Conservation (phyloP, 2,888 invertebrate species). For the Boloria euphrosyne region DNA sequence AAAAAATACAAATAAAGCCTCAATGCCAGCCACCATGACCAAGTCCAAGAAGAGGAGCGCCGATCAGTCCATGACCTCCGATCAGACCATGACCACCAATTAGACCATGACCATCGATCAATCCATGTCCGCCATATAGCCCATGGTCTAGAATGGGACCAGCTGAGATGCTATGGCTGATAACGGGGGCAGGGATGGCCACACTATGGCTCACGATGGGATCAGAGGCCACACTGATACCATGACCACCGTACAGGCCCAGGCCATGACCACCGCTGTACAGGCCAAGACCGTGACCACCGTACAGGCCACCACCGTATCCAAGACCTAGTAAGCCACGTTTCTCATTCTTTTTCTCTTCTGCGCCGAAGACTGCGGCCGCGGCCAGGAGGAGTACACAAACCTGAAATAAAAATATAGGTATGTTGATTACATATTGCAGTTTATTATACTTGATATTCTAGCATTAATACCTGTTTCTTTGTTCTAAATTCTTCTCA, state of each 20-base stretch:
- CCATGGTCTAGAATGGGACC: slow-evolving; percentile 51
- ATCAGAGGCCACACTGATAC: slow-evolving; percentile 45
- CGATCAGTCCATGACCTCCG: slow-evolving; percentile 29
- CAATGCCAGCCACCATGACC: slow-evolving; percentile 68
- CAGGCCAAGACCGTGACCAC: slow-evolving; percentile 46
- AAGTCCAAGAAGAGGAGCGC: slow-evolving; percentile 47
- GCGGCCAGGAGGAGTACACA: slow-evolving; percentile 62
- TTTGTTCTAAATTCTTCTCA: no score
- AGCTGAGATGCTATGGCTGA: slow-evolving; percentile 47
- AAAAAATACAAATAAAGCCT: slow-evolving; percentile 19
- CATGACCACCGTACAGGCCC: slow-evolving; percentile 48
- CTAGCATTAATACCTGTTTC: no score
- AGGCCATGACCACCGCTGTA: slow-evolving; percentile 46
- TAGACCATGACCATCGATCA: slow-evolving; percentile 47
- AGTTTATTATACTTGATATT: no score
- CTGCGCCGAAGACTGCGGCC: slow-evolving; percentile 58
- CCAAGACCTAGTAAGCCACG: slow-evolving; percentile 75
- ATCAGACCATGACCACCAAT: slow-evolving; percentile 33
- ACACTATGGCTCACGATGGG: slow-evolving; percentile 48
- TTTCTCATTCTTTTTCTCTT: slow-evolving; percentile 76
- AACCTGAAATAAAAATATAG: slow-evolving; percentile 52
- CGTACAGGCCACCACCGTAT: slow-evolving; percentile 50
- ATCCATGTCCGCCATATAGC: slow-evolving; percentile 49
- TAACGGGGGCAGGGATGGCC: slow-evolving; percentile 45
- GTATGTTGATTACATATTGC: no score